A percentile compares a stretch with the other conserved stretches of the same genome.
Conservation (phyloP, 2,888 invertebrate genomes). For the Chrysodeixis includens region DNA sequence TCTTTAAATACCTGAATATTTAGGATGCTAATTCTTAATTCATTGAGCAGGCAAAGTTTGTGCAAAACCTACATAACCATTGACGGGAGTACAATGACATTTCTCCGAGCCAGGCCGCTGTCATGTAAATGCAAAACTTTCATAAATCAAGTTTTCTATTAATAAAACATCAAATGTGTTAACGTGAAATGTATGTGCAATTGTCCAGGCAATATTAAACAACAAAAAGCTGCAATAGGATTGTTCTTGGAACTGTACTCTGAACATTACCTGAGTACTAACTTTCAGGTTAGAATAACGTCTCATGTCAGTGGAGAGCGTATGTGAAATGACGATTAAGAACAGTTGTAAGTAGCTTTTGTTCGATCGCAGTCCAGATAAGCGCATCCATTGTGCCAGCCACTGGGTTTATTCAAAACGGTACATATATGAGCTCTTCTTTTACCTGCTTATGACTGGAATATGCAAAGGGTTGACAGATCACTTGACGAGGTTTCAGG, state of each 20-base stretch:
- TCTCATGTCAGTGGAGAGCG: constrained; percentile 79
- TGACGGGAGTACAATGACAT: background rate
- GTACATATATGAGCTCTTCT: constrained; percentile 45
- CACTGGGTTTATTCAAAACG: constrained; percentile 69
- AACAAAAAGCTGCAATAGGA: constrained; percentile 9
- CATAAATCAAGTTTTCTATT: background rate
- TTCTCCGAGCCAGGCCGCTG: background rate
- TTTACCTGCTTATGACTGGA: constrained; percentile 19
- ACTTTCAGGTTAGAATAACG: constrained; percentile 77
- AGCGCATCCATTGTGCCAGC: constrained; percentile 75
- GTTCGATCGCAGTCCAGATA: constrained; percentile 83
- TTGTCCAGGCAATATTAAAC: background rate
- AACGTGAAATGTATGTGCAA: background rate
- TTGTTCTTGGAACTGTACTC: constrained; percentile 46
- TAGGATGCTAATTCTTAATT: constrained; percentile 51
- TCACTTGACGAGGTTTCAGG: background rate
- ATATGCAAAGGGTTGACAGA: background rate
- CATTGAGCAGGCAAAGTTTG: constrained; percentile 36
- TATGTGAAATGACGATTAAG: constrained; percentile 89
- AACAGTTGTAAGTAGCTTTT: constrained; percentile 88
- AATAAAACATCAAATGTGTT: background rate
- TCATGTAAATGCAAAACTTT: constrained; percentile 1
- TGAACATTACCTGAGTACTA: constrained; percentile 39
- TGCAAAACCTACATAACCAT: constrained; percentile 17
- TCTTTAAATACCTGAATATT: constrained; percentile 48